phyloP scores from a whole-genome alignment of 1,140 invertebrate genomes.

The Trichoplusia ni region DNA sequence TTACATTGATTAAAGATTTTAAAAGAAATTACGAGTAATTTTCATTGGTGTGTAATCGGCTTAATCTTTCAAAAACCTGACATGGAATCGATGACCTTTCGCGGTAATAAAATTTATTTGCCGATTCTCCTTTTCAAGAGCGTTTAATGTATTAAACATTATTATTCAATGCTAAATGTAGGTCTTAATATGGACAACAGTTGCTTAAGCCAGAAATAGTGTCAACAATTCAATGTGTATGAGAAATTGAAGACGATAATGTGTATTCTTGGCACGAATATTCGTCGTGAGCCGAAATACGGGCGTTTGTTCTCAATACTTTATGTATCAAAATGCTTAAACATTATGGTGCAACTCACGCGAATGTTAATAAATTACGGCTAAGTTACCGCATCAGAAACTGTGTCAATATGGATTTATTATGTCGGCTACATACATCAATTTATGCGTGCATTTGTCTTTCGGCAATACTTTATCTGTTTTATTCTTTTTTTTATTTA shows the following conservation, averaged over 20 bases:
- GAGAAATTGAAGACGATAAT: conserved; percentile 8
- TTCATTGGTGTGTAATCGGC: conserved; percentile 1
- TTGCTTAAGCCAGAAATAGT: background rate
- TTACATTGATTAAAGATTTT: conserved; percentile 10
- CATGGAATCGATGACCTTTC: conserved; percentile 16
- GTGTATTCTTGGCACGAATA: conserved; percentile 26
- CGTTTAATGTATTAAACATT: conserved; percentile 20
- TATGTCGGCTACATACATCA: background rate
- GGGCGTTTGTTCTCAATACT: conserved; percentile 24
- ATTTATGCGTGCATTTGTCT: background rate
- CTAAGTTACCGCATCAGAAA: background rate
- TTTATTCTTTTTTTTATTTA: too few species aligned
- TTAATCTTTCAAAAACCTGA: conserved; percentile 11
- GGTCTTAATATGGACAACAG: background rate
- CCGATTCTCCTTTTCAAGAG: conserved; percentile 12
- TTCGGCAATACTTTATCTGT: background rate
- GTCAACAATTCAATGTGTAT: conserved; percentile 4
- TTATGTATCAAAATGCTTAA: too few species aligned
- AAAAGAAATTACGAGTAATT: conserved; percentile 3
- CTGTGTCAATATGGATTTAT: background rate
- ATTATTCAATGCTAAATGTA: conserved; percentile 20
- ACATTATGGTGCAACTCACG: conserved; percentile 20
- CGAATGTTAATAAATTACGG: background rate
- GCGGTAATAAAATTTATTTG: conserved; percentile 12
- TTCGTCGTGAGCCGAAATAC: conserved; percentile 29